Evolutionary conservation across 1,140 invertebrate genomes (phyloP), one percentile per base, ranked within the genome.

Genomic region (Aphis craccivora): DNA sequence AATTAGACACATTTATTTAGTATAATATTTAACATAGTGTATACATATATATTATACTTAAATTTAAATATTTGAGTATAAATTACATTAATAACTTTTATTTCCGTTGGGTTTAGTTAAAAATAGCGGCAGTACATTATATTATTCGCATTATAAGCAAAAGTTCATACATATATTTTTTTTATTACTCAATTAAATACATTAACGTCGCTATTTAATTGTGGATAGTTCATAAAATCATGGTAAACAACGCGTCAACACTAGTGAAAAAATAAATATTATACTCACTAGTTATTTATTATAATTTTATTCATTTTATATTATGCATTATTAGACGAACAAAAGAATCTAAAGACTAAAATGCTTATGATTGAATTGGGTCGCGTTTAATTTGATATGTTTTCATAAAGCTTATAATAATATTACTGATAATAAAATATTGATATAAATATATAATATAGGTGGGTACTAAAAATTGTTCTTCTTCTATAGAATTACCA

Each of bases 1-100:
- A 89, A 89, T 53, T 89, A 89, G 87, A 89, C 20, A 23, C 30
- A 43, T 83, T 37, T 83, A 86, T 86, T 86, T 45, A 86, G 14
- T 23, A 48, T 86, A 45, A 18, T 86, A 86, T 86, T 45, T 40
- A 86, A 11, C 23, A 43, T 86, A 25, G 22, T 86, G 83, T 86
- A 22, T 45, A 25, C 23, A 9, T 55, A 76, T 14, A 76, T 76
- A 67, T 67, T 55, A 60, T 60, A 55, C 9, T 60, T 30, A 67
- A 76, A 76, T n/a, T 76, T n/a, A 30, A 45, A 45, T 86, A 30
- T n/a, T 18, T 86, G 43, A 20, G 14, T 86, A 45, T 86, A 86
- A 86, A 86, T 86, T 86, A 86, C 25, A 30, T 45, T 45, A 45
- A 45, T 30, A 86, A 48, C 30, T 45, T 45, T 30, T 86, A n/a